Percentiles rank a stretch among this genome's conserved stretches.
phyloP scores from a whole-genome alignment of 2,113 vertebrate genomes.

The Xenotilapia longispinis region DNA sequence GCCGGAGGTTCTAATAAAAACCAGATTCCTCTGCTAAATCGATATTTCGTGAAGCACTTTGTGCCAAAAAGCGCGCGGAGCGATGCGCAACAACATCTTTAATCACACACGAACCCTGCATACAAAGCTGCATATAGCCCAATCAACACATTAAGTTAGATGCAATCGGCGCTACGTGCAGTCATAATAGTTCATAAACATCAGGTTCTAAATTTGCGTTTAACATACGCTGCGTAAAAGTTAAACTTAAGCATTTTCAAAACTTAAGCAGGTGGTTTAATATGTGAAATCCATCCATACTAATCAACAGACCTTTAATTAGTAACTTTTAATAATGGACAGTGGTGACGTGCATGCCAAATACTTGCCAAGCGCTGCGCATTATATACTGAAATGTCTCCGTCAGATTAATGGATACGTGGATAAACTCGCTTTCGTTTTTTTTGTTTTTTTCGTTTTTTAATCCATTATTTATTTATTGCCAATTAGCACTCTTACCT shows the following conservation, averaged over 20 bases:
- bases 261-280: neutral
- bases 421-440: neutral
- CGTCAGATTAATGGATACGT: neutral
- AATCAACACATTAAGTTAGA: neutral
- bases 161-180: neutral
- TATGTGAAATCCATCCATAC: neutral
- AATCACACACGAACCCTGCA: neutral
- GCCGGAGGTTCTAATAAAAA: conserved; percentile 37
- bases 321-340: neutral
- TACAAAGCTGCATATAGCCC: neutral
- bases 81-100: neutral
- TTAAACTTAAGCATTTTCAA: neutral
- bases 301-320: neutral
- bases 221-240: conserved; percentile 2
- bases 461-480: neutral
- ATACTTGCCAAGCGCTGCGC: neutral
- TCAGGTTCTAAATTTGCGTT: neutral
- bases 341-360: neutral
- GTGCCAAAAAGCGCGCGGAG: neutral
- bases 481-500: conserved; percentile 30
- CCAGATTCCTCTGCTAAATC: conserved; percentile 22
- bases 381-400: neutral
- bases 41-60: conserved; percentile 10
- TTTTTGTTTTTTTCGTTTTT: neutral
- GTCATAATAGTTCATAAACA: neutral